These are phyloP conservation scores for Bombus picipes DNA, from an alignment of 1,140 invertebrate species.

Conservation along the genomic window DNA sequence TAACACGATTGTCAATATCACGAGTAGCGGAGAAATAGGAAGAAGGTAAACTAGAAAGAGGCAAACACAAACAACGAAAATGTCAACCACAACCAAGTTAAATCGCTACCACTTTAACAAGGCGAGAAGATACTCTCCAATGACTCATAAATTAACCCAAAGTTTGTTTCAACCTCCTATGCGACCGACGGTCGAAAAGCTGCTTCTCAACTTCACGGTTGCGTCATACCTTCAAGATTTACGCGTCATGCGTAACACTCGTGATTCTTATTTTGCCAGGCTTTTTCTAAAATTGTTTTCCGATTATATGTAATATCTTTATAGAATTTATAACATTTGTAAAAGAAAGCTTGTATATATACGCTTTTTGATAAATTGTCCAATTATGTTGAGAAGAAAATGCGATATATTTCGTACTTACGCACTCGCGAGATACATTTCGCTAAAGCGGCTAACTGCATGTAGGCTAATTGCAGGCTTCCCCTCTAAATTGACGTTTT, in stretches of 20 bases:
- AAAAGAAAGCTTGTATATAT: no score
- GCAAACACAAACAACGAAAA: neutral
- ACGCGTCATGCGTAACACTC: conserved; percentile 25
- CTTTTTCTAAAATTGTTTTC: neutral
- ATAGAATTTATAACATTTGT: no score
- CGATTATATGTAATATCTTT: no score
- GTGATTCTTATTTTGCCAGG: neutral
- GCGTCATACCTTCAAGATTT: conserved; percentile 53
- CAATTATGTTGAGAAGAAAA: no score
- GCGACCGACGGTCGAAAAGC: conserved; percentile 17
- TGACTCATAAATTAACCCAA: conserved; percentile 65
- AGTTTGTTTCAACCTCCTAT: conserved; percentile 53
- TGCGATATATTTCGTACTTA: no score
- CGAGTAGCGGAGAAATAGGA: neutral
- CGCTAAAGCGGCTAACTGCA: neutral
- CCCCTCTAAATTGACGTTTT: neutral
- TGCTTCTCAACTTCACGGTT: conserved; percentile 51
- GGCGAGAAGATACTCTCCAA: conserved; percentile 31
- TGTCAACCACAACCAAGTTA: conserved; percentile 46
- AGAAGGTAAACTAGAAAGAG: neutral
- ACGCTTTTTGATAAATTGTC: no score
- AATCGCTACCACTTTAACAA: conserved; percentile 29
- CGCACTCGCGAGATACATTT: neutral
- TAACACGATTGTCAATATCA: neutral
- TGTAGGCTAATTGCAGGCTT: no score